phyloP scores from a whole-genome alignment of 2,888 invertebrate genomes.

The Disparrhopalites patrizii region DNA sequence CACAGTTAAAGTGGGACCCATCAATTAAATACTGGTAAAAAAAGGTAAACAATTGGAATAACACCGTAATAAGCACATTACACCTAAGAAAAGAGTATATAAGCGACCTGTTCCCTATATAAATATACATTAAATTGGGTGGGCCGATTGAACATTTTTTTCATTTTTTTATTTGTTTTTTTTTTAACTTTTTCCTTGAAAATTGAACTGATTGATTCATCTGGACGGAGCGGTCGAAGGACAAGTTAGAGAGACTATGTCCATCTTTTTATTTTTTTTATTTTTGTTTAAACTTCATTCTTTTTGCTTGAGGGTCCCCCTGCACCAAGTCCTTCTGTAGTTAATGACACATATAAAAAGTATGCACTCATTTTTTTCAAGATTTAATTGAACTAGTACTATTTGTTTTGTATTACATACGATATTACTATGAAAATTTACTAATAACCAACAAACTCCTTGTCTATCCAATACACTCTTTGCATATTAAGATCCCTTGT shows the following conservation, averaged over 20 bases:
- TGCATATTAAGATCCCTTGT: too few relatives aligned
- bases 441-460: too few relatives aligned
- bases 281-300: too few relatives aligned
- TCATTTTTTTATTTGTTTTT: slow-evolving; percentile 10
- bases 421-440: too few relatives aligned
- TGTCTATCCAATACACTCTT: too few relatives aligned
- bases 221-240: slow-evolving; percentile 38
- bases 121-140: too few relatives aligned
- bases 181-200: slow-evolving; percentile 9
- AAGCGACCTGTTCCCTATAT: too few relatives aligned
- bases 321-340: slow-evolving; percentile 30
- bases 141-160: slow-evolving; percentile 21
- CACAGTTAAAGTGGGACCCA: neutral
- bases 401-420: neutral
- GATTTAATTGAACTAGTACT: slow-evolving; percentile 12
- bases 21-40: neutral
- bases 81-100: too few relatives aligned
- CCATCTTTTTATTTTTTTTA: slow-evolving; percentile 20
- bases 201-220: slow-evolving; percentile 37
- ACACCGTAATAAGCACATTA: too few relatives aligned
- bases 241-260: slow-evolving; percentile 30
- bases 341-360: slow-evolving; percentile 9
- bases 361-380: slow-evolving; percentile 5
- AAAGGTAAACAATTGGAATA: too few relatives aligned
- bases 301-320: slow-evolving; percentile 27